Evolutionary conservation across 2,113 vertebrate genomes (phyloP).

Genomic region (Symphodus melops): DNA sequence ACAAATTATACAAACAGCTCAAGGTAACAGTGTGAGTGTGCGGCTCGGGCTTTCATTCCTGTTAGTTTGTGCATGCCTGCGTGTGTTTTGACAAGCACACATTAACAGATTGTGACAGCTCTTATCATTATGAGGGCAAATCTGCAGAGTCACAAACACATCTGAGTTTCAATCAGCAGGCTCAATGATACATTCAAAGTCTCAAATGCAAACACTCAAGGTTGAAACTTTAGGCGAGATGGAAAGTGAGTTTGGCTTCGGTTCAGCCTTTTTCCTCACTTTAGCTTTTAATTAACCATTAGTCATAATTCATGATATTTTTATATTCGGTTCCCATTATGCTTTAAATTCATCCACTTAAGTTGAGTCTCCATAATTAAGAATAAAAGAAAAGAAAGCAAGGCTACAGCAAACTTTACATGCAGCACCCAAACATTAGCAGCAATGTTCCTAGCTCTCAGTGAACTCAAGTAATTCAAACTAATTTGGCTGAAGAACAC

Average conservation of each 20-base stretch:
- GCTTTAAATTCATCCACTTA: neutral
- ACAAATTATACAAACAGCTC: neutral
- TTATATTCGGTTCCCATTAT: neutral
- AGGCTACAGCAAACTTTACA: neutral
- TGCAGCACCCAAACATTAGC: neutral
- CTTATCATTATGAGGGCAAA: neutral
- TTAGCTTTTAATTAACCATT: neutral
- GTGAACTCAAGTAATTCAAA: no score
- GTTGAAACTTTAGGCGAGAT: neutral
- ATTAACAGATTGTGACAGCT: neutral
- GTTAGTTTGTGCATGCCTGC: neutral
- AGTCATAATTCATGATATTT: neutral
- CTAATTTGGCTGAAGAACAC: no score
- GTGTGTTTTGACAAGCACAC: neutral
- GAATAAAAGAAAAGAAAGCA: no score
- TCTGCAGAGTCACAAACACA: neutral
- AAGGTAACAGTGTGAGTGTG: constrained; percentile 6
- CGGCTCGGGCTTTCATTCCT: neutral
- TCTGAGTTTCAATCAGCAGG: constrained; percentile 14
- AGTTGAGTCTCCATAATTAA: no score
- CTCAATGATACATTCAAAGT: neutral
- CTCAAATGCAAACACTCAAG: neutral
- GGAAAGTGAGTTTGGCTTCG: neutral
- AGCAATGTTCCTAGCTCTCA: no score
- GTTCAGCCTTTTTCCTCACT: neutral